Conservation (phyloP, 2,888 invertebrate genomes). For the Neocrepidodera transversa region DNA sequence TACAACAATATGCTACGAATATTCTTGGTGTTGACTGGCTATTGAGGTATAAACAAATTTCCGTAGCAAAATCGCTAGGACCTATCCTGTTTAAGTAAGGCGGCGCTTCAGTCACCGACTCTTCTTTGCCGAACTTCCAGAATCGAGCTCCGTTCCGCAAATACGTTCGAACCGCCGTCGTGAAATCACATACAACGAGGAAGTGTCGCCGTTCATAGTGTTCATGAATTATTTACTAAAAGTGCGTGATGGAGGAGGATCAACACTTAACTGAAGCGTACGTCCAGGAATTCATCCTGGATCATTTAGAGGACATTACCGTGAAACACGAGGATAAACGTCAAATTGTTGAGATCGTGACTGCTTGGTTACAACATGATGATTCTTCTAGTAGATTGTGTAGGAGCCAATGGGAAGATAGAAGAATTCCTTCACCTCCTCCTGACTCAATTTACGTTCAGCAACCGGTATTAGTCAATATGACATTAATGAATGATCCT, state of each 20-base stretch:
- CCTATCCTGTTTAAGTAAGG: slow-evolving; percentile 55
- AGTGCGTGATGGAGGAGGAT: slow-evolving; percentile 66
- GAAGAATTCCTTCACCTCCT: slow-evolving; percentile 64
- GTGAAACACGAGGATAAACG: slow-evolving; percentile 79
- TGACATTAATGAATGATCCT: slow-evolving; percentile 67
- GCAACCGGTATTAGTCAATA: slow-evolving; percentile 60
- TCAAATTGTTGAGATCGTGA: slow-evolving; percentile 44
- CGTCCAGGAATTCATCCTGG: slow-evolving; percentile 89
- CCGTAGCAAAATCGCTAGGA: slow-evolving; percentile 53
- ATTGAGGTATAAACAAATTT: slow-evolving; percentile 61
- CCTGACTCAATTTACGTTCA: slow-evolving; percentile 70
- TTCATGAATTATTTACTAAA: slow-evolving; percentile 24
- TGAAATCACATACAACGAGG: slow-evolving; percentile 31
- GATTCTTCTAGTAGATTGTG: slow-evolving; percentile 40
- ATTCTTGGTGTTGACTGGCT: slow-evolving; percentile 56
- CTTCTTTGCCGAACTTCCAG: slow-evolving; percentile 60
- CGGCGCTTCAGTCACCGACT: slow-evolving; percentile 56
- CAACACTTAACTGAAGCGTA: slow-evolving; percentile 88
- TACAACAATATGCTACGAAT: slow-evolving; percentile 55
- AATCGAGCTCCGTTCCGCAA: slow-evolving; percentile 59
- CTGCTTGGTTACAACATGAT: slow-evolving; percentile 48
- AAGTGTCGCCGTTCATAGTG: slow-evolving; percentile 27
- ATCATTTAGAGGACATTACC: slow-evolving; percentile 79
- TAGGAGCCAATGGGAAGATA: slow-evolving; percentile 60
- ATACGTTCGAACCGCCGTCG: slow-evolving; percentile 61